A percentile compares a stretch with the other conserved stretches of the same genome.
Evolutionary conservation across 2,888 invertebrate species (phyloP).

Genomic region (Caenorhabditis sinica): DNA sequence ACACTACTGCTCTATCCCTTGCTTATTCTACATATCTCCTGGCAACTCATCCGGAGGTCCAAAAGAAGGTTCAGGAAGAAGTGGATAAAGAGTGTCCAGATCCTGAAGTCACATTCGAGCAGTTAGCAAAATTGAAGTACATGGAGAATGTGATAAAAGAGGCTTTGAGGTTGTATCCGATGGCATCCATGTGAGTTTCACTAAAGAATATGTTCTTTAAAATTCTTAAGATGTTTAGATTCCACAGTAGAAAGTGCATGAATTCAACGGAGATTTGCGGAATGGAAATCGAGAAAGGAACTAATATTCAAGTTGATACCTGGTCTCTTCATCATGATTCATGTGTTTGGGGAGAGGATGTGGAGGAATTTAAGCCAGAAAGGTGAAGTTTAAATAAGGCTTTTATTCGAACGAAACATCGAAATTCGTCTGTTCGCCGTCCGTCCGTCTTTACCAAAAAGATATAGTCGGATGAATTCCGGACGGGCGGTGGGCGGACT

Average conservation of each 20-base stretch:
- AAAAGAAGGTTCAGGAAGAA: slow-evolving; percentile 67
- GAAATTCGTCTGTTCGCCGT: too few species aligned
- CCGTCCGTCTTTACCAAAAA: too few species aligned
- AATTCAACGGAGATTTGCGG: slow-evolving; percentile 73
- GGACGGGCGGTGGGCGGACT: too few species aligned
- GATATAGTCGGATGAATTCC: too few species aligned
- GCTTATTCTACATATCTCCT: slow-evolving; percentile 85
- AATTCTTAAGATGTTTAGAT: too few species aligned
- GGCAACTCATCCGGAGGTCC: slow-evolving; percentile 84
- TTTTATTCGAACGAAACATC: too few species aligned
- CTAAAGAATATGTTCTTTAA: too few species aligned
- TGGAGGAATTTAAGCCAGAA: slow-evolving; percentile 62
- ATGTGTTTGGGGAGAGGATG: slow-evolving; percentile 74
- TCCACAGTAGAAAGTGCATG: slow-evolving; percentile 54
- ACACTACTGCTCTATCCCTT: slow-evolving; percentile 85
- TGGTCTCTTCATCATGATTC: slow-evolving; percentile 42
- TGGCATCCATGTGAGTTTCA: slow-evolving; percentile 65
- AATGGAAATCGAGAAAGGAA: slow-evolving; percentile 66
- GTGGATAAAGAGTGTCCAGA: slow-evolving; percentile 60
- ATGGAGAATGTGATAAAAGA: slow-evolving; percentile 74
- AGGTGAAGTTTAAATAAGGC: too few species aligned
- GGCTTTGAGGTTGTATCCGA: slow-evolving; percentile 69
- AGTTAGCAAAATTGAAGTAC: slow-evolving; percentile 67
- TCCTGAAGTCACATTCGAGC: slow-evolving; percentile 63
- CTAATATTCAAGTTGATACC: slow-evolving; percentile 65